Percentiles rank a stretch among this genome's conserved stretches.
Evolutionary conservation across 2,888 invertebrate species (phyloP).

Genomic region (Agonopterix arenella): DNA sequence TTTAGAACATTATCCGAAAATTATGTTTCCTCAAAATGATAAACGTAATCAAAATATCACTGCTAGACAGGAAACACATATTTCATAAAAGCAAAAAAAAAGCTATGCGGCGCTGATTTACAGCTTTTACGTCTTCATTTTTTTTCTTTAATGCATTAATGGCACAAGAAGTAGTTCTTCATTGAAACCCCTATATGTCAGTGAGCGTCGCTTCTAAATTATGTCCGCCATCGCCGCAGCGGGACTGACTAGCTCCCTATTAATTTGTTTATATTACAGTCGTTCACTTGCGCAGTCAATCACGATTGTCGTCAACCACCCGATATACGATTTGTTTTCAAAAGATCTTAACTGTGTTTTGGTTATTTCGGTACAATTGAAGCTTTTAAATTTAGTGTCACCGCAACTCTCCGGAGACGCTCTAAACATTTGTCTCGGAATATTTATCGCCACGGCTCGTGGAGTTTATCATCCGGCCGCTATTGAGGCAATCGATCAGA

Average conservation of each 20-base stretch:
- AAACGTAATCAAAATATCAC: conserved; percentile 49
- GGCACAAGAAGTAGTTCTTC: conserved; percentile 38
- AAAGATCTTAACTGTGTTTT: conserved; percentile 75
- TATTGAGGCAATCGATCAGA: conserved; percentile 74
- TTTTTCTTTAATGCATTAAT: conserved; percentile 51
- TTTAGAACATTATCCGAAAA: conserved; percentile 30
- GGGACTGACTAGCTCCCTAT: conserved; percentile 55
- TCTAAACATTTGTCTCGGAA: conserved; percentile 73
- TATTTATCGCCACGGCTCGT: conserved; percentile 70
- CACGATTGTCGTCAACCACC: conserved; percentile 71
- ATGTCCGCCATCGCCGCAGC: conserved; percentile 37
- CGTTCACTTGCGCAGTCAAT: conserved; percentile 75
- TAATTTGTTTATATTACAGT: conserved; percentile 76
- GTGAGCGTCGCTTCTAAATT: conserved; percentile 29
- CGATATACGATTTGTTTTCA: conserved; percentile 74
- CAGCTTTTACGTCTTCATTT: conserved; percentile 39
- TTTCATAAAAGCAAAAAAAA: conserved; percentile 43
- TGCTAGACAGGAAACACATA: conserved; percentile 50
- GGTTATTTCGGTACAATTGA: conserved; percentile 76
- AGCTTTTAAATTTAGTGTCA: conserved; percentile 76
- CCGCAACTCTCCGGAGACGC: conserved; percentile 72
- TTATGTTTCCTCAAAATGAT: conserved; percentile 55
- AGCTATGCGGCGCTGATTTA: conserved; percentile 48
- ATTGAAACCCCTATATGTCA: conserved; percentile 27
- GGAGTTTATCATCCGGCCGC: conserved; percentile 71